Evolutionary conservation across 2,113 vertebrate genomes (phyloP).

Genomic region (Hemibates koningsi): DNA sequence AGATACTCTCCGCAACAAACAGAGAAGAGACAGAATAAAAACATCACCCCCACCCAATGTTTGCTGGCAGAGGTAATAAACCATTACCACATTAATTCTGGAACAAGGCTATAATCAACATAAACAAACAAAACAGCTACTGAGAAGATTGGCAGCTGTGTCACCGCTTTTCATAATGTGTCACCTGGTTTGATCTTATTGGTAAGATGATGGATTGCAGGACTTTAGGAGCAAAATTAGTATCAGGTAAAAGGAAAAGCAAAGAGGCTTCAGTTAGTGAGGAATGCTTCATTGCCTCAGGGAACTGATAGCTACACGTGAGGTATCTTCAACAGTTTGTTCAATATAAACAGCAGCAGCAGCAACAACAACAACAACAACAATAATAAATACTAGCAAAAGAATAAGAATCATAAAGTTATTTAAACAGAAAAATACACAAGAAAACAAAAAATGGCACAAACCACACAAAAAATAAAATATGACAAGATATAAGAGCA

Average conservation of each 20-base stretch:
- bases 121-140: constrained; percentile 22
- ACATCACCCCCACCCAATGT: not conserved
- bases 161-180: not conserved
- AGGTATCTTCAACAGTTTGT: not conserved
- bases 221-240: not conserved
- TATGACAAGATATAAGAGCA: not conserved
- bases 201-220: not conserved
- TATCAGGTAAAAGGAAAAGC: not conserved
- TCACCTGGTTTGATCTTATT: not conserved
- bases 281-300: not conserved
- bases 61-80: constrained; percentile 15
- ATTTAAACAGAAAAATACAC: not conserved
- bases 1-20: not conserved
- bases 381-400: not conserved
- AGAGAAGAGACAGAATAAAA: not conserved
- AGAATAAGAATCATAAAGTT: not conserved
- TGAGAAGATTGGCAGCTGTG: not conserved
- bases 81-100: constrained; percentile 18
- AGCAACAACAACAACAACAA: not conserved
- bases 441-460: not conserved
- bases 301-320: not conserved
- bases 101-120: constrained; percentile 24
- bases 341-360: not conserved
- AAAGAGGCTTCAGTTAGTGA: not conserved
- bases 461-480: not conserved